Evolutionary conservation across 1,140 invertebrate genomes (phyloP).

Genomic region (Drosophila albomicans): DNA sequence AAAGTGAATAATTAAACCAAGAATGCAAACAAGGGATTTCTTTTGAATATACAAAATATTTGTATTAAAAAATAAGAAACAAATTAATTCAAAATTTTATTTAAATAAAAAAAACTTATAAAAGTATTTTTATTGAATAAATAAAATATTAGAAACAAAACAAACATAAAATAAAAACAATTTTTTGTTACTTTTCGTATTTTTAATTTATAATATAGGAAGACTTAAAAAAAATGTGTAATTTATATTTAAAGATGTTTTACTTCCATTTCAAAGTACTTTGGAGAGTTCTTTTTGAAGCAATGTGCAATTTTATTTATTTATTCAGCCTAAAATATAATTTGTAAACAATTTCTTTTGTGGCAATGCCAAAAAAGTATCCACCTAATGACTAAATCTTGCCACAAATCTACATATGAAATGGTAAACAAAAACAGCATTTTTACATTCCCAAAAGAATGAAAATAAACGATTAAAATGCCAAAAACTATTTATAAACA

Average conservation of each 20-base stretch:
- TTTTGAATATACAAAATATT: too few species aligned
- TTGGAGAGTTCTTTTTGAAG: neutral
- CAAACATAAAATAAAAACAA: too few species aligned
- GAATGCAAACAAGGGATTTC: neutral
- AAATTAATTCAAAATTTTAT: too few species aligned
- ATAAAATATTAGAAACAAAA: too few species aligned
- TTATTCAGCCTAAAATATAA: slow-evolving; percentile 6
- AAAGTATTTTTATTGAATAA: too few species aligned
- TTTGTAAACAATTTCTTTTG: slow-evolving; percentile 15
- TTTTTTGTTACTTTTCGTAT: too few species aligned
- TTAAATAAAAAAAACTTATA: too few species aligned
- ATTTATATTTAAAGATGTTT: too few species aligned
- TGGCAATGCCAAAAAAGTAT: slow-evolving; percentile 4
- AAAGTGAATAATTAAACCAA: neutral
- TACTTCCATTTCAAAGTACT: neutral
- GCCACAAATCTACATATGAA: slow-evolving; percentile 21
- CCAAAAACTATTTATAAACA: slow-evolving; percentile 40
- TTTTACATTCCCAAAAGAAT: slow-evolving; percentile 24
- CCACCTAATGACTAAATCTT: neutral
- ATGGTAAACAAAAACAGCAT: slow-evolving; percentile 30
- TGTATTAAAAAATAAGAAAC: too few species aligned
- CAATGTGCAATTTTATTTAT: neutral
- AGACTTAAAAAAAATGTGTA: too few species aligned
- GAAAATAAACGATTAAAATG: slow-evolving; percentile 21
- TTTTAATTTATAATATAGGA: too few species aligned